These are phyloP conservation scores for Cydia fagiglandana DNA, from an alignment of 1,140 invertebrate species.

Conservation along the genomic window DNA sequence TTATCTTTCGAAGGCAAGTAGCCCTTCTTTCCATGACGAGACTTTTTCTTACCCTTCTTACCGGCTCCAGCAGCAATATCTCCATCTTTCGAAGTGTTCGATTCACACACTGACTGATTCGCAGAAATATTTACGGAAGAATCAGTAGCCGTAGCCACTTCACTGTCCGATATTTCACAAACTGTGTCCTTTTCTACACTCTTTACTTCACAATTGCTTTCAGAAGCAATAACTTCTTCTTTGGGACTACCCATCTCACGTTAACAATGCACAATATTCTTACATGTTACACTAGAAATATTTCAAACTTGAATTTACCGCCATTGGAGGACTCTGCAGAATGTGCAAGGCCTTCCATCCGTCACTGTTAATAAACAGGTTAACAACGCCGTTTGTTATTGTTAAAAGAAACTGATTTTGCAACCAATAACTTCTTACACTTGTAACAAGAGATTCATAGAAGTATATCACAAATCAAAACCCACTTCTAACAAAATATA, in stretches of 20 bases:
- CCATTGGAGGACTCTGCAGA: conserved; percentile 70
- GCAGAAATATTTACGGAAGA: conserved; percentile 86
- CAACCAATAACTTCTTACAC: not conserved
- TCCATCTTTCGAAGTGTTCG: conserved; percentile 60
- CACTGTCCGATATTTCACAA: conserved; percentile 62
- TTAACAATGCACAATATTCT: conserved; percentile 41
- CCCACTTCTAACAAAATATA: not conserved
- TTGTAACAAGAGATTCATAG: not conserved
- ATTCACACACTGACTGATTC: conserved; percentile 47
- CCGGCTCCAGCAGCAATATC: conserved; percentile 44
- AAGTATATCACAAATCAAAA: conserved; percentile 12
- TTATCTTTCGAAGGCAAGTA: conserved; percentile 64
- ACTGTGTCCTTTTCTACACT: conserved; percentile 50
- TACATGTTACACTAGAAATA: conserved; percentile 47
- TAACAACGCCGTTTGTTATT: conserved; percentile 58
- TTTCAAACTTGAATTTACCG: conserved; percentile 73
- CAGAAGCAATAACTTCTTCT: conserved; percentile 83
- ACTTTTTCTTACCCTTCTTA: conserved; percentile 75
- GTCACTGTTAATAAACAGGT: conserved; percentile 77
- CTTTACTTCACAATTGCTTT: conserved; percentile 87
- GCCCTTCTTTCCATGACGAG: conserved; percentile 70
- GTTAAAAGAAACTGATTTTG: conserved; percentile 36
- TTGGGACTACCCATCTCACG: conserved; percentile 66
- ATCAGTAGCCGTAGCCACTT: conserved; percentile 70
- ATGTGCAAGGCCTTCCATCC: conserved; percentile 76